Evolutionary conservation across 2,888 invertebrate species (phyloP).

Genomic region (Sphaeridia pumilis): DNA sequence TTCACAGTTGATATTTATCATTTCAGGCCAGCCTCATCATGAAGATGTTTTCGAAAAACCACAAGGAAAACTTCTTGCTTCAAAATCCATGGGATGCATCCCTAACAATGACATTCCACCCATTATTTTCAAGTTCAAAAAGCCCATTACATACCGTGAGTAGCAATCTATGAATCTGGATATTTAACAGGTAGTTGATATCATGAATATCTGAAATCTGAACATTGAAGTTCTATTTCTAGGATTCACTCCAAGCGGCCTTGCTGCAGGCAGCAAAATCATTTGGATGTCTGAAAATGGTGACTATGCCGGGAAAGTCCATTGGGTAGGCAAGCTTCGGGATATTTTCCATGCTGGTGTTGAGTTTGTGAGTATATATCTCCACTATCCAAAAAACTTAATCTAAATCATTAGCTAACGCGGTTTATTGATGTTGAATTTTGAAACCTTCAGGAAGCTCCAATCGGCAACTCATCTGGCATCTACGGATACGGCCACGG

Average conservation of each 20-base stretch:
- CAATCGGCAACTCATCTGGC: constrained; percentile 30
- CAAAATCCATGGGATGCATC: constrained; percentile 14
- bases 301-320: constrained; percentile 14
- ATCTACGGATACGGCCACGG: constrained; percentile 26
- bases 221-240: no score
- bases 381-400: no score
- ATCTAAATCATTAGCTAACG: no score
- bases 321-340: constrained; percentile 33
- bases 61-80: no score
- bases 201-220: no score
- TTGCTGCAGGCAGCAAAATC: constrained; percentile 21
- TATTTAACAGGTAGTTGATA: no score
- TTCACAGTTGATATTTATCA: no score
- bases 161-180: no score
- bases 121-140: constrained; percentile 2
- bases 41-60: no score
- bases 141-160: constrained; percentile 9
- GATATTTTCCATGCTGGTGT: constrained; percentile 27
- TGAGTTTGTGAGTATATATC: constrained; percentile 26
- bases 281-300: constrained; percentile 28
- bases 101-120: neutral
- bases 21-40: no score
- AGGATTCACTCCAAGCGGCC: constrained; percentile 27
- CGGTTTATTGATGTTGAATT: no score
- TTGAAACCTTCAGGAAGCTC: constrained; percentile 32